A percentile compares a stretch with the other conserved stretches of the same genome.
Evolutionary conservation across 2,113 vertebrate species (phyloP).

Genomic region (Phodopus roborovskii): DNA sequence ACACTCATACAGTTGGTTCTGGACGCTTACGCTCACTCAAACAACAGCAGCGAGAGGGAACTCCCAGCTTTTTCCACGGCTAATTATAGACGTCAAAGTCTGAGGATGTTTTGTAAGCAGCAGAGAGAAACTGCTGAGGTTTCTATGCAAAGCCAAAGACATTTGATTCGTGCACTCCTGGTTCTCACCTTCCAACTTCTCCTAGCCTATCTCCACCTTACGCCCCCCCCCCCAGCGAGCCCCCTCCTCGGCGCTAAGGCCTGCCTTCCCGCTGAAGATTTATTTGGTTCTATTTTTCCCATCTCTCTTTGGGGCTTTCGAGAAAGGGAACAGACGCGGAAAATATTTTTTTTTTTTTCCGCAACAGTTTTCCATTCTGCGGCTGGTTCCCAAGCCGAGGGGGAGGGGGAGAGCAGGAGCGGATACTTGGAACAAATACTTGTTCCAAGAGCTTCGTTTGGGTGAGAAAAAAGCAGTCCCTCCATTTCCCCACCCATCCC

Average conservation of each 20-base stretch:
- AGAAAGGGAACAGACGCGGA: conserved; percentile 80
- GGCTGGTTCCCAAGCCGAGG: conserved; percentile 68
- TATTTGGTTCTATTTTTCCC: neutral
- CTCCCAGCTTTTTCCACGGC: conserved; percentile 81
- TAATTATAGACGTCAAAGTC: conserved; percentile 81
- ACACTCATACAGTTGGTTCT: conserved; percentile 80
- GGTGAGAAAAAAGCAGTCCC: conserved; percentile 42
- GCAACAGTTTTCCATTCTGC: conserved; percentile 81
- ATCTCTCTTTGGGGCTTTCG: conserved; percentile 73
- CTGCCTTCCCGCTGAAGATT: conserved; percentile 54
- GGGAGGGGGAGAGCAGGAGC: conserved; percentile 9
- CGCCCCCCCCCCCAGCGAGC: neutral
- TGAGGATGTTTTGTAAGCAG: conserved; percentile 74
- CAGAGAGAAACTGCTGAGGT: conserved; percentile 76
- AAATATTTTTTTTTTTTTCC: conserved; percentile 74
- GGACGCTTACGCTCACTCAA: conserved; percentile 54
- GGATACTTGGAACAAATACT: neutral
- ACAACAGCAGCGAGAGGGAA: conserved; percentile 71
- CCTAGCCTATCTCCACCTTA: neutral
- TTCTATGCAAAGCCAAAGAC: conserved; percentile 66
- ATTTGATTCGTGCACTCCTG: conserved; percentile 25
- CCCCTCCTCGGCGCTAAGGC: neutral
- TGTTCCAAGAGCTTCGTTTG: conserved; percentile 59
- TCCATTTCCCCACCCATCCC: neutral
- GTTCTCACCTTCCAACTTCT: conserved; percentile 21